phyloP scores from a whole-genome alignment of 2,888 invertebrate genomes.

The Yponomeuta malinellus region DNA sequence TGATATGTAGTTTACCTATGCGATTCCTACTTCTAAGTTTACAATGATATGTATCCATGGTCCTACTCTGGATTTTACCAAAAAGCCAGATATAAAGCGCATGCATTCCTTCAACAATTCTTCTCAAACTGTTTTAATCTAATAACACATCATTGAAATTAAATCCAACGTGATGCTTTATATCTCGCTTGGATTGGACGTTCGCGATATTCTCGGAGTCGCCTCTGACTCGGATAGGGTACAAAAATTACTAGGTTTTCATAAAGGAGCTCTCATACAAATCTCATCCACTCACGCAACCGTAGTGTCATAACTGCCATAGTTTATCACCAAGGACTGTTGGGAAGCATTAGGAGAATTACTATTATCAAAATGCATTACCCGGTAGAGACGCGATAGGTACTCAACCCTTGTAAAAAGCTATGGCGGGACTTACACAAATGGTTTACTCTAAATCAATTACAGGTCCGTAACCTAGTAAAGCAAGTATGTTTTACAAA shows the following conservation, averaged over 20 bases:
- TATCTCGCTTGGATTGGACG: conserved; percentile 70
- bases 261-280: conserved; percentile 50
- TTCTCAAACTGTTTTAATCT: conserved; percentile 28
- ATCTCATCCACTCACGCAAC: conserved; percentile 34
- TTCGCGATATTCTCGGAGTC: conserved; percentile 55
- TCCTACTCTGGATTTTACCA: conserved; percentile 69
- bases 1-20: conserved; percentile 40
- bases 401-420: conserved; percentile 34
- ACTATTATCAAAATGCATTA: background rate
- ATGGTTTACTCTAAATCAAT: conserved; percentile 19
- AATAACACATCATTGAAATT: conserved; percentile 24
- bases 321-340: conserved; percentile 37
- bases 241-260: conserved; percentile 19
- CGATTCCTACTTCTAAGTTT: conserved; percentile 40
- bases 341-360: conserved; percentile 23
- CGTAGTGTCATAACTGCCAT: conserved; percentile 18
- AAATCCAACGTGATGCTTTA: conserved; percentile 59
- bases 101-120: conserved; percentile 68
- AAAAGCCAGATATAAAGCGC: conserved; percentile 74
- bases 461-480: conserved; percentile 27
- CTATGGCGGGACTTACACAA: conserved; percentile 20
- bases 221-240: conserved; percentile 56
- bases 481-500: conserved; percentile 48
- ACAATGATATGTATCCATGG: conserved; percentile 68
- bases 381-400: conserved; percentile 56